These are phyloP conservation scores for Centroberyx gerrardi DNA, from an alignment of 2,797 vertebrate species.

Conservation along the genomic window DNA sequence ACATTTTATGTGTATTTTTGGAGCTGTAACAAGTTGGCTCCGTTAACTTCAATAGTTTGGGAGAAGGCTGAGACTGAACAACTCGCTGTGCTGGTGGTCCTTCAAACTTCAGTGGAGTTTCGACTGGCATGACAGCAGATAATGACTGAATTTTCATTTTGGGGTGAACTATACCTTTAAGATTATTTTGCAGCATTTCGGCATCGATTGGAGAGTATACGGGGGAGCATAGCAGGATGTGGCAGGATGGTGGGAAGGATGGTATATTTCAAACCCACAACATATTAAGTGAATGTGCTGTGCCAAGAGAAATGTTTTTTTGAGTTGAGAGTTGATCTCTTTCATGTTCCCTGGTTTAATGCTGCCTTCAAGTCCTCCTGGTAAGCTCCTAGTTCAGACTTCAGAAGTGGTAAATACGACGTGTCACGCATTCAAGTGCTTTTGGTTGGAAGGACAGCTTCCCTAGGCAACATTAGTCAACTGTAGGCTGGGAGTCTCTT, in stretches of 20 bases:
- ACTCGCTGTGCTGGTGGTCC: not conserved
- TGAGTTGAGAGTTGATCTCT: slow-evolving; percentile 45
- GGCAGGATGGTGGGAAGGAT: not conserved
- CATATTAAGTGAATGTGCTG: slow-evolving; percentile 34
- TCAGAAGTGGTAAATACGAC: slow-evolving; percentile 67
- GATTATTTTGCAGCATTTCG: not conserved
- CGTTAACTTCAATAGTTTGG: slow-evolving; percentile 19
- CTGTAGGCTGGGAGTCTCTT: slow-evolving; percentile 19
- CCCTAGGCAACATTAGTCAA: slow-evolving; percentile 28
- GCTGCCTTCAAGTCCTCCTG: slow-evolving; percentile 68
- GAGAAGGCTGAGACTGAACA: slow-evolving; percentile 28
- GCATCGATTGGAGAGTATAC: slow-evolving; percentile 2
- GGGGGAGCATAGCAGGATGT: not conserved
- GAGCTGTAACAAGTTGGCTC: not conserved
- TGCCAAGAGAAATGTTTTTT: slow-evolving; percentile 39
- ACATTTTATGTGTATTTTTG: slow-evolving; percentile 24
- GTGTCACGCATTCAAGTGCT: slow-evolving; percentile 55
- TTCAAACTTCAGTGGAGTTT: slow-evolving; percentile 28
- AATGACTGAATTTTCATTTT: slow-evolving; percentile 18
- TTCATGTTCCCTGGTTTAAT: slow-evolving; percentile 70
- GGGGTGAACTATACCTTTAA: not conserved
- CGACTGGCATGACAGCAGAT: slow-evolving; percentile 5
- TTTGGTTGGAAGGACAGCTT: slow-evolving; percentile 49
- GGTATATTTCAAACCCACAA: slow-evolving; percentile 39
- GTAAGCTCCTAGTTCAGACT: slow-evolving; percentile 65